Percentiles rank a stretch among this genome's conserved stretches.
Conservation (phyloP, 2,888 invertebrate species). For the Tenodera sinensis region DNA sequence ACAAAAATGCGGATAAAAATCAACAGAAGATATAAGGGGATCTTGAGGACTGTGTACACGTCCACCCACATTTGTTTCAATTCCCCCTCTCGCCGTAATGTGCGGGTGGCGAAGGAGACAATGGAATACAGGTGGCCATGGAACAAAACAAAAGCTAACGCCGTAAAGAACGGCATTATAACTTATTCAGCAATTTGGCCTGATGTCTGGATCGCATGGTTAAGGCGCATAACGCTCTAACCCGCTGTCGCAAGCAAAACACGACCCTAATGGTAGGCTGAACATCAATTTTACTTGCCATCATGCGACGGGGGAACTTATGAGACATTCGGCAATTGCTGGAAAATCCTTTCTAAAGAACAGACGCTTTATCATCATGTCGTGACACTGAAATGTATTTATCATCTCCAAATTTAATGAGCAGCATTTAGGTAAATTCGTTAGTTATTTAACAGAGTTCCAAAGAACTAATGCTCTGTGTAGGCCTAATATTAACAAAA, state of each 20-base stretch:
- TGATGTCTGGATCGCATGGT: conserved; percentile 7
- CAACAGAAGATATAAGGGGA: too few relatives aligned
- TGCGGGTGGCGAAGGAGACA: background rate
- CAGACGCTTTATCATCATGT: background rate
- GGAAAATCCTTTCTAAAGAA: background rate
- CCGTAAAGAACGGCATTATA: background rate
- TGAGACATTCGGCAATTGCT: background rate
- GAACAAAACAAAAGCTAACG: too few relatives aligned
- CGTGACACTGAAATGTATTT: background rate
- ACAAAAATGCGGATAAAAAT: background rate
- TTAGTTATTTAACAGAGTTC: background rate
- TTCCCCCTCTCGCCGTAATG: background rate
- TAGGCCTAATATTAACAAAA: too few relatives aligned
- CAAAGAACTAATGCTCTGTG: background rate
- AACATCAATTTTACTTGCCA: background rate
- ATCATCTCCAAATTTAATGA: background rate
- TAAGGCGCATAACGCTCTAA: background rate
- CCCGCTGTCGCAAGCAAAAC: background rate
- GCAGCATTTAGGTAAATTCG: background rate
- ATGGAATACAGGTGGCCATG: background rate
- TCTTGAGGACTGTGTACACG: background rate
- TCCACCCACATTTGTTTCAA: too few relatives aligned
- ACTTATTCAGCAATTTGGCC: background rate
- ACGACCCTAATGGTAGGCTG: background rate
- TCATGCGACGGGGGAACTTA: too few relatives aligned